Evolutionary conservation across 1,140 invertebrate species (phyloP).

Genomic region (Platorchestia sp.): DNA sequence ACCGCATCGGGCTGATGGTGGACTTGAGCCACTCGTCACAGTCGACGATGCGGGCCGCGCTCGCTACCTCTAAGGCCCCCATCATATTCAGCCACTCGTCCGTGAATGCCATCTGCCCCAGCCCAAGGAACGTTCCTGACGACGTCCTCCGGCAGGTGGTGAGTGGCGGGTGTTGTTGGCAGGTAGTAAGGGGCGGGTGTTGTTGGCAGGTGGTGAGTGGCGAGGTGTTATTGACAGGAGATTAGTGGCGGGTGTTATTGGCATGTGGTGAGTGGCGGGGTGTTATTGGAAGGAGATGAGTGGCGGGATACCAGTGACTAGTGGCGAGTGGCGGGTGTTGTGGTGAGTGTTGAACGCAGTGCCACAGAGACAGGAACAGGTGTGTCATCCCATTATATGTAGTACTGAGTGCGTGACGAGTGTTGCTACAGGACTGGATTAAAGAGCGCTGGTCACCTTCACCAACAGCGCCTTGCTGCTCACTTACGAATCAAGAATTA

Average conservation of each 20-base stretch:
- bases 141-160: conserved; percentile 70
- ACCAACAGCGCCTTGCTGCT: too few relatives aligned
- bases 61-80: conserved; percentile 69
- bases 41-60: conserved; percentile 70
- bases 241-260: not conserved
- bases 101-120: conserved; percentile 70
- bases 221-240: not conserved
- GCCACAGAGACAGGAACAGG: too few relatives aligned
- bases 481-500: too few relatives aligned
- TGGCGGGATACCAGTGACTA: too few relatives aligned
- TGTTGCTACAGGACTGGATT: too few relatives aligned
- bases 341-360: too few relatives aligned
- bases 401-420: too few relatives aligned
- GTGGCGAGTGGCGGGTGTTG: too few relatives aligned
- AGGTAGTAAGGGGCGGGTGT: not conserved
- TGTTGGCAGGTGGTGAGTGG: not conserved
- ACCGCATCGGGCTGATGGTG: conserved; percentile 72
- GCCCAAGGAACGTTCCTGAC: conserved; percentile 71
- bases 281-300: not conserved
- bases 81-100: conserved; percentile 73
- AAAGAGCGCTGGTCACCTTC: too few relatives aligned
- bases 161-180: conserved; percentile 38
- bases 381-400: too few relatives aligned
- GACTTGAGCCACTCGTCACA: conserved; percentile 72
- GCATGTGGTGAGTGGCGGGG: not conserved